Base-by-base conservation (phyloP, 2,113 vertebrate species). In the Pholis gunnellus region DNA sequence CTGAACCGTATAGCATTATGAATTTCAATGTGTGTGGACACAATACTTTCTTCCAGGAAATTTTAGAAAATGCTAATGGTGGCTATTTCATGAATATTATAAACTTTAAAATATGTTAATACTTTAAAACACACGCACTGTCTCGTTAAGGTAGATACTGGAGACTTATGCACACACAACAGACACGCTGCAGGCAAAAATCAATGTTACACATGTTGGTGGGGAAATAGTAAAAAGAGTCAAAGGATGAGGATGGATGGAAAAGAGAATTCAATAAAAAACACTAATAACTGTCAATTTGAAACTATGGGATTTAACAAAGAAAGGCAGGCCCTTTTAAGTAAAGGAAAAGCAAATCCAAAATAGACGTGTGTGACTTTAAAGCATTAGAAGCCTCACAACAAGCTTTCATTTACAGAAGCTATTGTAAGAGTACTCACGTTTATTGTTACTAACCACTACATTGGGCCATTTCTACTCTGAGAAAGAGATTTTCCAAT, bases 1-100 rank as follows among this genome's bases (percentile, higher is more conserved):
- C 42, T 80, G 65, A 78, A 84, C 65, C 9, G 48, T 11, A 17
- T 31, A 48, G 61, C 61, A 42, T 40, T 36, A 48, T 81, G 60
- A 77, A 80, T 79, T 52, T 42, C 17, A 82, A 61, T 64, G 36
- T 44, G 22, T 20, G 2, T 31, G 54, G 65, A 71, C 31, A 60
- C 34, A 1, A 6, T 34, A 9, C 61, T 52, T 34, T 72, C 18
- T 25, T 74, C 10, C 22, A 73, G 46, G 22, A 46, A 5, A 27
- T 79, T 81, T 78, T n/a, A 25, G 1, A 59, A 59, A 2, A 67
- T 20, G 44, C 40, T 38, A 52, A 67, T 68, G 54, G 2, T 9
- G 31, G 68, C 13, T 2, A 63, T 73, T 78, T 70, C 31, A 50
- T 78, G 20, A 75, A 74, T 71, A 71, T 38, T 60, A 73, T 40